Conservation (phyloP, 2,113 vertebrate genomes). For the Lophius piscatorius region DNA sequence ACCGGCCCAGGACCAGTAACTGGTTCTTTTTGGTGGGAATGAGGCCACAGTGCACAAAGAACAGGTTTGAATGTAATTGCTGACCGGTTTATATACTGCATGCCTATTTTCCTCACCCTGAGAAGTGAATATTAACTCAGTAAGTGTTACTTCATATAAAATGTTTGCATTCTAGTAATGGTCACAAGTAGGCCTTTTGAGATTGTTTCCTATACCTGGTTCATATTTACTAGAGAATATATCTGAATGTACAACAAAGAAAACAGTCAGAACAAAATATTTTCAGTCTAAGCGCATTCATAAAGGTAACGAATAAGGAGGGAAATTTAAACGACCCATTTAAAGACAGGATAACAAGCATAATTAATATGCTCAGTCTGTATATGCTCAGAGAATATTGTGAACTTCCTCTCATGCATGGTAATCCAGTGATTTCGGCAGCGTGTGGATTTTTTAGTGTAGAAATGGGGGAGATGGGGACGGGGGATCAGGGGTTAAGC, state of each 20-base stretch:
- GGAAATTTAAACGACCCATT: constrained; percentile 17
- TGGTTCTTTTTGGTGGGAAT: too few species aligned
- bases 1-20: too few species aligned
- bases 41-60: too few species aligned
- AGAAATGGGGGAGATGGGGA: constrained; percentile 30
- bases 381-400: constrained; percentile 51
- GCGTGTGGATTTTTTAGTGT: constrained; percentile 42
- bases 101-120: too few species aligned
- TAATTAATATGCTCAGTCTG: constrained; percentile 21
- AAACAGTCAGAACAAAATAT: not conserved
- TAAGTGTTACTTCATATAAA: too few species aligned
- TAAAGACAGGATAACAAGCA: constrained; percentile 1
- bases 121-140: too few species aligned
- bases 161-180: too few species aligned
- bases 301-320: not conserved
- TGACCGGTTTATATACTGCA: too few species aligned
- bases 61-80: too few species aligned
- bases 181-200: too few species aligned
- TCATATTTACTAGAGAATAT: not conserved
- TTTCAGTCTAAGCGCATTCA: constrained; percentile 7
- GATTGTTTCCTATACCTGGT: not conserved
- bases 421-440: constrained; percentile 71
- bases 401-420: constrained; percentile 69
- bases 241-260: too few species aligned
- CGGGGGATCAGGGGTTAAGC: constrained; percentile 25